Evolutionary conservation across 2,888 invertebrate genomes (phyloP).

Genomic region (Mallateleia sp.): DNA sequence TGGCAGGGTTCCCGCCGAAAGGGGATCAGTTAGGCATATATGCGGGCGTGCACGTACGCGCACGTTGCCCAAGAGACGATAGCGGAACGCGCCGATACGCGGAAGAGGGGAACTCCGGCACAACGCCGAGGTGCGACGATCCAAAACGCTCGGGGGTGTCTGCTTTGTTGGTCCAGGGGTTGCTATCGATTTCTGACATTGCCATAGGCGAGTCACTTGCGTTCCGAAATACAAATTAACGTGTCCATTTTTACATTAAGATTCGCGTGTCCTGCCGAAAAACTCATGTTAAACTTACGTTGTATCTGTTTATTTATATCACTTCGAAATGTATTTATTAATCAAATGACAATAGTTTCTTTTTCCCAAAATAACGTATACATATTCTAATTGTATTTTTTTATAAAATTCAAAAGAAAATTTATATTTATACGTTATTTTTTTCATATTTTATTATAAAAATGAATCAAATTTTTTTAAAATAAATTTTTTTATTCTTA

Average conservation of each 20-base stretch:
- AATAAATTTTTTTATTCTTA: too few relatives aligned
- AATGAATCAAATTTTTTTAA: too few relatives aligned
- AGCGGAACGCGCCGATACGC: conserved; percentile 40
- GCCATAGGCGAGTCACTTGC: conserved; percentile 44
- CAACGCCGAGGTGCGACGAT: conserved; percentile 55
- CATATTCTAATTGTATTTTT: too few relatives aligned
- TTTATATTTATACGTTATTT: too few relatives aligned
- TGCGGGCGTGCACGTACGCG: conserved; percentile 47
- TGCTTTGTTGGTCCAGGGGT: conserved; percentile 74
- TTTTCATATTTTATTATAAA: too few relatives aligned
- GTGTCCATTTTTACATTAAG: conserved; percentile 25
- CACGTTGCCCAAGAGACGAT: conserved; percentile 57
- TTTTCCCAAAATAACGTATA: too few relatives aligned
- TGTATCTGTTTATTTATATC: too few relatives aligned
- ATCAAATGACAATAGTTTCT: too few relatives aligned
- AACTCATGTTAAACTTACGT: too few relatives aligned
- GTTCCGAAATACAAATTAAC: conserved; percentile 38
- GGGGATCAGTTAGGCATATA: conserved; percentile 54
- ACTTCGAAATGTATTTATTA: too few relatives aligned
- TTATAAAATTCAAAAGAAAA: too few relatives aligned
- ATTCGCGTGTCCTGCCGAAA: too few relatives aligned
- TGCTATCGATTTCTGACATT: conserved; percentile 71
- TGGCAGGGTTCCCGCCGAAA: conserved; percentile 18
- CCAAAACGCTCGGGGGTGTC: conserved; percentile 56
- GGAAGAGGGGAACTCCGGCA: conserved; percentile 11